These are phyloP conservation scores for Mohoua ochrocephala DNA, from an alignment of 2,113 vertebrate species.

Conservation along the genomic window DNA sequence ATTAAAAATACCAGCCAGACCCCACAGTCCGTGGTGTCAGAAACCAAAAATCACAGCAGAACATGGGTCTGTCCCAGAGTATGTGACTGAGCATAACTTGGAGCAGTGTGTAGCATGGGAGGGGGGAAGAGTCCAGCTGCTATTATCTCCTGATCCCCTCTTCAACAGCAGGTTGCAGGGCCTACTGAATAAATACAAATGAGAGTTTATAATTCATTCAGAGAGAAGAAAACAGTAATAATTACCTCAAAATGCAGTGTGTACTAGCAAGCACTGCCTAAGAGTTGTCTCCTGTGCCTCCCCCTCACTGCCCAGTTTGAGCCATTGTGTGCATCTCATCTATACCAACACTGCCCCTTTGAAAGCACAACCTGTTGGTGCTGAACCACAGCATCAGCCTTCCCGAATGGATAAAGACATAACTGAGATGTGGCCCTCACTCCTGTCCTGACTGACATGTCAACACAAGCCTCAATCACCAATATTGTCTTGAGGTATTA, in stretches of 20 bases:
- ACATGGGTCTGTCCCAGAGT: not conserved
- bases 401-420: not conserved
- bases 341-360: not conserved
- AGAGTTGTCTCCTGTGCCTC: not conserved
- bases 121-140: not conserved
- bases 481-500: not conserved
- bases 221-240: not conserved
- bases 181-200: not conserved
- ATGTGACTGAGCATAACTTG: not conserved
- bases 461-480: not conserved
- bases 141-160: not conserved
- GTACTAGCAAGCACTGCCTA: not conserved
- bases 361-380: not conserved
- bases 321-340: not conserved
- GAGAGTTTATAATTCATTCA: not conserved
- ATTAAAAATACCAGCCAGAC: not conserved
- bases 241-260: not conserved
- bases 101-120: not conserved
- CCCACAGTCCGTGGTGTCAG: not conserved
- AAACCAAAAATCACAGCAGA: not conserved
- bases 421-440: not conserved
- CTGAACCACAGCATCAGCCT: not conserved
- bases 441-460: not conserved
- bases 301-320: not conserved
- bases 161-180: not conserved